Conservation (phyloP, 1,140 invertebrate species). For the Radopholus similis region DNA sequence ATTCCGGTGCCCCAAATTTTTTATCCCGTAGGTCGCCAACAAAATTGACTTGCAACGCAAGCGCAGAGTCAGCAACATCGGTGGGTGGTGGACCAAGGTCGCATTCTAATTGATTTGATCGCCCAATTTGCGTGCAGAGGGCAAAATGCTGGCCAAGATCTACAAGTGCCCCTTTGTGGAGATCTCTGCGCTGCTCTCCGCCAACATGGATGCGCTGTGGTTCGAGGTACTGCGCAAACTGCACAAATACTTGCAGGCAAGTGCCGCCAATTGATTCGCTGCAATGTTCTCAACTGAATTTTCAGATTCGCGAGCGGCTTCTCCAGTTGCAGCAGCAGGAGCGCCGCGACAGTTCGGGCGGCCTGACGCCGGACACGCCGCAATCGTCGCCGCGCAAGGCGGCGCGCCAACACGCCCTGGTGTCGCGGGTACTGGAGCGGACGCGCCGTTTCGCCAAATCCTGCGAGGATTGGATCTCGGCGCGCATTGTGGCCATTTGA, state of each 20-base stretch:
- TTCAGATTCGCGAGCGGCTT: neutral
- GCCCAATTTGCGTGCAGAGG: no score
- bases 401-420: neutral
- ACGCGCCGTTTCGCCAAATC: constrained; percentile 53
- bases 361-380: neutral
- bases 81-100: constrained; percentile 32
- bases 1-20: no score
- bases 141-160: constrained; percentile 54
- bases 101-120: neutral
- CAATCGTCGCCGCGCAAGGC: neutral
- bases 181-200: constrained; percentile 42
- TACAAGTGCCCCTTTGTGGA: constrained; percentile 51
- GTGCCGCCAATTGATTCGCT: neutral
- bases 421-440: constrained; percentile 32
- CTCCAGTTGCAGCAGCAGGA: constrained; percentile 8
- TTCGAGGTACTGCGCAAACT: constrained; percentile 42
- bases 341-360: constrained; percentile 3
- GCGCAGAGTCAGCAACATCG: constrained; percentile 37
- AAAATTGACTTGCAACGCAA: constrained; percentile 50
- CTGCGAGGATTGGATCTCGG: constrained; percentile 47
- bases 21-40: constrained; percentile 31
- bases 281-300: neutral
- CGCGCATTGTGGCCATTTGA: constrained; percentile 37
- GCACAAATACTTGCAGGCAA: constrained; percentile 34
- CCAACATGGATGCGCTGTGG: constrained; percentile 49